Evolutionary conservation across 2,113 vertebrate genomes (phyloP), one percentile per base, ranked within the genome.

Genomic region (Nycticebus coucang): DNA sequence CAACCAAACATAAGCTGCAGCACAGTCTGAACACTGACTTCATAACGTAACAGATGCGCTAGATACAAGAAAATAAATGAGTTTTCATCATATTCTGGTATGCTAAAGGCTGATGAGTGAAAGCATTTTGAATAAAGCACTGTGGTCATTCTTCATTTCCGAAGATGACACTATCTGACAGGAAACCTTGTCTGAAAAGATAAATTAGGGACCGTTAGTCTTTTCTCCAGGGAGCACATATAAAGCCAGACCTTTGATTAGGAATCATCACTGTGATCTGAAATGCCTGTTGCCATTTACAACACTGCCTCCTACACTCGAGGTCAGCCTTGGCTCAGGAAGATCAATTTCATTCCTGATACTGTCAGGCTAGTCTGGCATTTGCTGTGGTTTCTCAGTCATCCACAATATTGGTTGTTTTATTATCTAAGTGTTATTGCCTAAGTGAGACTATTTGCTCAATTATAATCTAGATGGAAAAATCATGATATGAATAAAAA

Each of bases 201-300:
- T 87, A 89, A 95, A 97, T 96, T 64, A 92, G 69, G 59, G 93
- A 80, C 91, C 0, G 9, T 80, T 79, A 94, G 59, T 91, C 68
- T 82, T 93, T 95, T 83, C 95, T 91, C 86, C 60, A 60, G 95
- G 86, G 95, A 97, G 37, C 74, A 95, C 24, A 68, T 74, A 93
- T 79, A 88, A 93, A 95, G 88, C 78, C 94, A 91, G 85, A 90
- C 90, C 92, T 94, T 94, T 97, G 96, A 95, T 97, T 97, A 96
- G 95, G 78, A 97, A 97, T 89, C 96, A 93, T 74, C n/a, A 19
- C 75, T 80, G 78, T 0, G 1, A 95, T 96, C 79, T 87, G 86
- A 94, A 89, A 96, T 97, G 94, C 83, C 91, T 94, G 59, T 85
- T 95, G 96, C 93, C 94, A 96, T 96, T 89, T 94, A 81, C 79